Conservation (phyloP, 2,888 invertebrate genomes). For the Psococerastis gibbosa region DNA sequence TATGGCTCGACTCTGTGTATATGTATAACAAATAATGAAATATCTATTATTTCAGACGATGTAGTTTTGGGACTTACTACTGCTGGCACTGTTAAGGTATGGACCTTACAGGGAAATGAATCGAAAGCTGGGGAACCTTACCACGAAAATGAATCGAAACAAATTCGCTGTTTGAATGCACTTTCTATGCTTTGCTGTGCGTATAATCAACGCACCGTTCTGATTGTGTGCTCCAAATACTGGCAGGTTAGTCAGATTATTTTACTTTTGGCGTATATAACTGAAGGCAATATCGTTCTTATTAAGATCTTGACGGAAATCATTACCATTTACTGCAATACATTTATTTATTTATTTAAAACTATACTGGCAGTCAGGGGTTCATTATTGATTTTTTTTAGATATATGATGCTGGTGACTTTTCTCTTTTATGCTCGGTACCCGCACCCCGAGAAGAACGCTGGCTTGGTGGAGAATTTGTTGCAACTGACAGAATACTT, state of each 20-base stretch:
- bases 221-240: constrained; percentile 91
- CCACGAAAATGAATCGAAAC: constrained; percentile 93
- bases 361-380: no score
- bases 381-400: no score
- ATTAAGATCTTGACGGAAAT: no score
- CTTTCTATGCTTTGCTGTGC: constrained; percentile 83
- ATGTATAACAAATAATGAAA: no score
- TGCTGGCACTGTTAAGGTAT: constrained; percentile 91
- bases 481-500: constrained; percentile 77
- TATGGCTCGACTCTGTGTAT: no score
- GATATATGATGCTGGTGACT: constrained; percentile 75
- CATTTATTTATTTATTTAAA: no score
- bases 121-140: constrained; percentile 72
- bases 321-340: no score
- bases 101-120: constrained; percentile 82
- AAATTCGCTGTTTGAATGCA: constrained; percentile 85
- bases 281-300: no score
- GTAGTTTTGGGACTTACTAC: constrained; percentile 89
- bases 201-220: constrained; percentile 88
- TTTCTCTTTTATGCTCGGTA: constrained; percentile 85
- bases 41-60: constrained; percentile 42
- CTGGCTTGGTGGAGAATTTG: constrained; percentile 91
- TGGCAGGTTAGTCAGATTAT: constrained; percentile 59
- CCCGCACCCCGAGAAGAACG: constrained; percentile 74
- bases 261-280: no score